Evolutionary conservation across 2,113 vertebrate genomes (phyloP).

Genomic region (Delphinapterus leucas): DNA sequence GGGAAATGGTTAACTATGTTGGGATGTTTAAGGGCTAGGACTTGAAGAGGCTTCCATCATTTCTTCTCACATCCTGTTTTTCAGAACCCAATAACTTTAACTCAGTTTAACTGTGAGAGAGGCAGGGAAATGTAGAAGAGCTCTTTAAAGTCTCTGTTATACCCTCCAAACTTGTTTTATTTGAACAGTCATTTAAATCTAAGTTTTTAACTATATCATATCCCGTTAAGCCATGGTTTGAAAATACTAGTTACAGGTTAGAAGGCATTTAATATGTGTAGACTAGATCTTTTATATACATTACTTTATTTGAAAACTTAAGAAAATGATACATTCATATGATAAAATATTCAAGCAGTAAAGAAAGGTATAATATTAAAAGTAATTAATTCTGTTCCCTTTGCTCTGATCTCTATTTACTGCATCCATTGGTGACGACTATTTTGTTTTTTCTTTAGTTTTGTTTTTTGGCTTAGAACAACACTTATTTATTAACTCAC

Average conservation of each 20-base stretch:
- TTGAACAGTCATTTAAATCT: background rate
- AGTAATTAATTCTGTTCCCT: background rate
- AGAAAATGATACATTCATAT: background rate
- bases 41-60: background rate
- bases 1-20: background rate
- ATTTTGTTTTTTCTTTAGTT: background rate
- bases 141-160: background rate
- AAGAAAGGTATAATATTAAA: background rate
- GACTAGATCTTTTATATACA: background rate
- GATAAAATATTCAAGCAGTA: background rate
- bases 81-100: background rate
- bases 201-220: background rate
- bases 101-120: background rate
- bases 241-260: background rate
- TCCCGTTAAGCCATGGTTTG: background rate
- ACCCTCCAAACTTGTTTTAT: background rate
- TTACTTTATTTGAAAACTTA: conserved; percentile 10
- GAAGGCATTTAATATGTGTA: background rate
- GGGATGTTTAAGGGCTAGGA: background rate
- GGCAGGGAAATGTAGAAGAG: background rate
- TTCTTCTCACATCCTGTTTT: background rate
- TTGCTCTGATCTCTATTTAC: background rate
- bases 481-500: background rate
- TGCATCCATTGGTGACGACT: background rate
- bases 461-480: background rate